Evolutionary conservation across 2,888 invertebrate species (phyloP), one percentile per base, ranked within the genome.

Genomic region (Drosophila limbata): DNA sequence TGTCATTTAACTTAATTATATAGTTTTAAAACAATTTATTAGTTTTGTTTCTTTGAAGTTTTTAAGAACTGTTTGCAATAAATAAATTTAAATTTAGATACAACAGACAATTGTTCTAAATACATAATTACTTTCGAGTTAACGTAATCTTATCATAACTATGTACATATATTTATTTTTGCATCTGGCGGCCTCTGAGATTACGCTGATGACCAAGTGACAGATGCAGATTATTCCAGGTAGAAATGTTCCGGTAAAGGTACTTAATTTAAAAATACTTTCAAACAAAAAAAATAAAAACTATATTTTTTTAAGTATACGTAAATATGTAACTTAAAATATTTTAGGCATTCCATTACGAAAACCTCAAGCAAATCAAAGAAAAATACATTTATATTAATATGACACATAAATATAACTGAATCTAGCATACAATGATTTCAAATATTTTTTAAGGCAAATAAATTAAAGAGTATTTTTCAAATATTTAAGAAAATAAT

Each of bases 121-220:
- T 10, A 19, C 11, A 37, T 8, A 21, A 47, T 37, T 47, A 25
- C 15, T 21, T 25, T 5, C 45, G 9, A 13, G 13, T 21, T 31
- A 35, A 40, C 11, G 11, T 68, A 45, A 69, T 74, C 76, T 73
- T 50, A 68, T 83, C 56, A 21, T 39, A 48, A 47, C 25, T 15
- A 40, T n/a, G n/a, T n/a, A n/a, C n/a, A n/a, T n/a, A n/a, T 63
- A 64, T 55, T 68, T 72, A 51, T 56, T 9, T 79, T 56, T 50
- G 13, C 13, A 19, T 50, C 21, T 42, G 19, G 4, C 13, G 4
- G 2, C 19, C 19, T 19, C 6, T 8, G 2, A 39, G 37, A 39
- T 39, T 40, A 17, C 10, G 4, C 40, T 17, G 40, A 40, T 40
- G 40, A 40, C 40, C 17, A 17, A 17, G 15, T 17, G 40, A 17